phyloP scores from a whole-genome alignment of 37 sponge, comb jelly and placozoan genomes.

The Axinella damicornis region DNA sequence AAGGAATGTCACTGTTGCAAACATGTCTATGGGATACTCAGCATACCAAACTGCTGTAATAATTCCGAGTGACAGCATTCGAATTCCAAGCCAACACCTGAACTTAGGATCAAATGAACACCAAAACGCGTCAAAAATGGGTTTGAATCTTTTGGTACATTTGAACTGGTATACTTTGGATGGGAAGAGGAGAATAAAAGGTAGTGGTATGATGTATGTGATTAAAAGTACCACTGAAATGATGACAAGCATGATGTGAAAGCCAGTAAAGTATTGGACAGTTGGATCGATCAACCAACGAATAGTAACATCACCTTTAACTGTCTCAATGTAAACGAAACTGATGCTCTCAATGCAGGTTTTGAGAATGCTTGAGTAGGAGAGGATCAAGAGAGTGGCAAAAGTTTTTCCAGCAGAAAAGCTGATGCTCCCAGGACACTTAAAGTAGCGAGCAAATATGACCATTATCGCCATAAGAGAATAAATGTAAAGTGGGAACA shows the following conservation, averaged over 20 bases:
- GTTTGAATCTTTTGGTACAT: constrained; percentile 11
- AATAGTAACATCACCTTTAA: background rate
- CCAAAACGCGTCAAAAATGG: constrained; percentile 42
- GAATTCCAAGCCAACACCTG: constrained; percentile 26
- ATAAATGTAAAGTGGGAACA: constrained; percentile 7
- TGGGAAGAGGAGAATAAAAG: constrained; percentile 37
- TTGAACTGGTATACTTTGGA: background rate
- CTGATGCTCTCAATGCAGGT: background rate
- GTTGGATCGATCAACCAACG: constrained; percentile 1
- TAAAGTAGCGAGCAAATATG: background rate
- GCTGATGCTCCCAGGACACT: no score
- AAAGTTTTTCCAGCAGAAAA: constrained; percentile 16
- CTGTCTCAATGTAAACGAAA: no score
- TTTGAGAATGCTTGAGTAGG: background rate
- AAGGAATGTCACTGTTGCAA: background rate
- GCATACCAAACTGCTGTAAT: background rate
- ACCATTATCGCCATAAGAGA: background rate
- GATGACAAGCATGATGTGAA: background rate
- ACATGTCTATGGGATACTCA: background rate
- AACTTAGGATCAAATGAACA: constrained; percentile 7
- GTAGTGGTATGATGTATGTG: constrained; percentile 18
- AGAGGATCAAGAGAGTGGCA: constrained; percentile 17
- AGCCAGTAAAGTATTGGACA: background rate
- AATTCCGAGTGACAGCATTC: constrained; percentile 7
- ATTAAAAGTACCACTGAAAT: background rate